These are phyloP conservation scores for Drosophila lacteicornis DNA, from an alignment of 1,140 invertebrate species.

Conservation along the genomic window DNA sequence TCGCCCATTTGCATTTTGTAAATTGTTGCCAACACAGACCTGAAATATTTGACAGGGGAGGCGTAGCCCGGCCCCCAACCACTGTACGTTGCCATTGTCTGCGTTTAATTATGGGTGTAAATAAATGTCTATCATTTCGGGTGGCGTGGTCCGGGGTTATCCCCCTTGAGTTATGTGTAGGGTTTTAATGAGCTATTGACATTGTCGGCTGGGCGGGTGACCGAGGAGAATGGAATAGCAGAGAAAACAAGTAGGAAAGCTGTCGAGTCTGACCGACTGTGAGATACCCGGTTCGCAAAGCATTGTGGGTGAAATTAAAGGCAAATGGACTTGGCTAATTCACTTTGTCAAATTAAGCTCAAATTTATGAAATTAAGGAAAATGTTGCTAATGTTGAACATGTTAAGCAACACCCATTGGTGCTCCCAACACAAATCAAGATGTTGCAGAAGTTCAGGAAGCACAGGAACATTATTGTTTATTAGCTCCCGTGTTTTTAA, in stretches of 20 bases:
- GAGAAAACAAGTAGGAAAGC: background rate
- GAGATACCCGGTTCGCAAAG: no score
- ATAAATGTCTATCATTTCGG: slow-evolving; percentile 75
- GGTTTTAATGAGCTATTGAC: slow-evolving; percentile 73
- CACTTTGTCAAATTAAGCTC: no score
- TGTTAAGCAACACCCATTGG: no score
- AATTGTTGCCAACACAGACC: slow-evolving; percentile 66
- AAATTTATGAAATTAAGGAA: no score
- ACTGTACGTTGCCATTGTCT: slow-evolving; percentile 63
- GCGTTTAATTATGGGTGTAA: slow-evolving; percentile 81
- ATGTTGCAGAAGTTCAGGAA: no score
- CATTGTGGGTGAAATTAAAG: no score
- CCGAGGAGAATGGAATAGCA: background rate
- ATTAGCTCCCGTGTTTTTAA: no score
- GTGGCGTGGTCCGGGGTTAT: slow-evolving; percentile 49
- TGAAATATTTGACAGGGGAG: slow-evolving; percentile 71
- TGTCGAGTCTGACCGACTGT: no score
- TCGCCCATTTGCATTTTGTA: slow-evolving; percentile 71
- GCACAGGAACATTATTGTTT: no score
- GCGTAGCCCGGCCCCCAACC: slow-evolving; percentile 37
- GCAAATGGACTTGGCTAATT: no score
- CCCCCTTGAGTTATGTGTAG: slow-evolving; percentile 44
- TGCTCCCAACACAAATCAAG: no score
- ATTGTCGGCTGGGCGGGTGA: slow-evolving; percentile 18
- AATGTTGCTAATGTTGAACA: no score